Evolutionary conservation across 1,140 invertebrate genomes (phyloP).

Genomic region (Leucophenga varia): DNA sequence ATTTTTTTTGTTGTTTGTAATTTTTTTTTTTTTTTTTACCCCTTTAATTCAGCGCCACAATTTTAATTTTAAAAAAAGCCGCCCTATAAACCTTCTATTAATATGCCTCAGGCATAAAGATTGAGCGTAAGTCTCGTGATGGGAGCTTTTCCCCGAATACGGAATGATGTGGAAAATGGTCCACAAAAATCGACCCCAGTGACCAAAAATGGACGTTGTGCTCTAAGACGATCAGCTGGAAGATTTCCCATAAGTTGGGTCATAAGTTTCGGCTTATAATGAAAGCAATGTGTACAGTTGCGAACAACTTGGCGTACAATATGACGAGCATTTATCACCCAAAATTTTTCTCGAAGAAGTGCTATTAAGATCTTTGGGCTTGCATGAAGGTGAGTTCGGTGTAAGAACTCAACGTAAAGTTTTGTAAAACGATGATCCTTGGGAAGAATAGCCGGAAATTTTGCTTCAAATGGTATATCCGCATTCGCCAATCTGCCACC

Average conservation of each 20-base stretch:
- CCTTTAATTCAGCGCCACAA: constrained; percentile 19
- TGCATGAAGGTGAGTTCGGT: constrained; percentile 3
- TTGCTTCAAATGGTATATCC: constrained; percentile 3
- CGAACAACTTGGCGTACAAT: constrained; percentile 4
- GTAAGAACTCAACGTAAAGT: constrained; percentile 1
- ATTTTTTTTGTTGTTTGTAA: no score
- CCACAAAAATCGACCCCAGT: constrained; percentile 14
- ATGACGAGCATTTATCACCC: neutral
- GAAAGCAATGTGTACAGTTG: constrained; percentile 12
- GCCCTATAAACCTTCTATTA: no score
- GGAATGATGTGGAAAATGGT: constrained; percentile 5
- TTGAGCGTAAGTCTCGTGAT: constrained; percentile 15
- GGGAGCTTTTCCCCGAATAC: constrained; percentile 5
- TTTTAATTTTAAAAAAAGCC: no score
- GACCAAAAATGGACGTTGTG: constrained; percentile 3
- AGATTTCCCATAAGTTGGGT: constrained; percentile 14
- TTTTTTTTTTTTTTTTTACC: constrained; percentile 14
- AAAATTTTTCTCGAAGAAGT: constrained; percentile 1
- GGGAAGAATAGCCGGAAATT: constrained; percentile 3
- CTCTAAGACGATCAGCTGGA: neutral
- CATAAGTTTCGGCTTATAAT: constrained; percentile 11
- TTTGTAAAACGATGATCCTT: neutral
- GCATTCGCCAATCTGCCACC: constrained; percentile 4
- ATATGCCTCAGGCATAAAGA: no score
- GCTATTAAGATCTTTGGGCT: constrained; percentile 1